Conservation (phyloP, 2,797 vertebrate species). For the Sebastes matsubarae region DNA sequence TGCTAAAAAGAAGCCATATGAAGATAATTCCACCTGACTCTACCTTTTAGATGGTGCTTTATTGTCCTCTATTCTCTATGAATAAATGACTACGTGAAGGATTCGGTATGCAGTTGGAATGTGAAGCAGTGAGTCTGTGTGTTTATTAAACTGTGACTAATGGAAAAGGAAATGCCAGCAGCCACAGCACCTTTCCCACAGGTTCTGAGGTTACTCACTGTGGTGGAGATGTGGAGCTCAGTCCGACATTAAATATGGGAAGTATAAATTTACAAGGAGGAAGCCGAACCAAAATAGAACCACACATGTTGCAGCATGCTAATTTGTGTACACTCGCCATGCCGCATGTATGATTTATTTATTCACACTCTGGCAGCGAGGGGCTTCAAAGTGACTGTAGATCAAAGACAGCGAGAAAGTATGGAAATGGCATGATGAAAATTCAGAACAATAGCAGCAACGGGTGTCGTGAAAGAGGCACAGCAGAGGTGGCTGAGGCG, state of each 20-base stretch:
- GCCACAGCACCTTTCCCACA: conserved; percentile 30
- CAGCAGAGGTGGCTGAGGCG: not conserved
- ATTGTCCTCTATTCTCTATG: not conserved
- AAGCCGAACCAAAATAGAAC: conserved; percentile 54
- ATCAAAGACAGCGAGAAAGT: conserved; percentile 36
- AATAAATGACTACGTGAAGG: conserved; percentile 17
- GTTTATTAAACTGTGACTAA: conserved; percentile 58
- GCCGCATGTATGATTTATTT: conserved; percentile 60
- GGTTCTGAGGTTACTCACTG: not conserved
- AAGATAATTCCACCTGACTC: not conserved
- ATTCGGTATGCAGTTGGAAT: conserved; percentile 20
- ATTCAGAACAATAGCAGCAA: conserved; percentile 25
- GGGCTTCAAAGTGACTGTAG: conserved; percentile 51
- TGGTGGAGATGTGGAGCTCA: not conserved
- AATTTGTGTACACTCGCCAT: conserved; percentile 39
- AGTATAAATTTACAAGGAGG: conserved; percentile 28
- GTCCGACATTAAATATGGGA: conserved; percentile 38
- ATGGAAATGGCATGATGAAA: conserved; percentile 43
- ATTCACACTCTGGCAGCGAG: conserved; percentile 29
- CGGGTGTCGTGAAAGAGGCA: not conserved
- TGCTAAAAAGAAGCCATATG: not conserved
- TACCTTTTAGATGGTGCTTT: not conserved
- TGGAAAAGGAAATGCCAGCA: conserved; percentile 42
- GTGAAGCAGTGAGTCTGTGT: conserved; percentile 11
- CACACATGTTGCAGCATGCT: conserved; percentile 13